Conservation (phyloP, 1,140 invertebrate genomes). For the Cherax quadricarinatus region DNA sequence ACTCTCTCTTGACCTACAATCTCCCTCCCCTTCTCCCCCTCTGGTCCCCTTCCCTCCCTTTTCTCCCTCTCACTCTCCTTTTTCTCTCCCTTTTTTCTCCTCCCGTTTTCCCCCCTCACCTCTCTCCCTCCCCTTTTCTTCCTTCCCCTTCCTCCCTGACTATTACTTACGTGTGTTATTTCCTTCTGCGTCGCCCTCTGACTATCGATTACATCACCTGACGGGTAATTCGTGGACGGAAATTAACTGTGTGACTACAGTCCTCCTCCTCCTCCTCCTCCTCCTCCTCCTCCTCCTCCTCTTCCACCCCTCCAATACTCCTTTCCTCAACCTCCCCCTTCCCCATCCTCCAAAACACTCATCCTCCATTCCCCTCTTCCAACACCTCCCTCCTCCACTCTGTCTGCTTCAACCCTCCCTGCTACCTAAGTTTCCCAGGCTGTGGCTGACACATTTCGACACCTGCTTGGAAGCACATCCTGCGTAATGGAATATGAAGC, state of each 20-base stretch:
- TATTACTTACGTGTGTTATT: not conserved
- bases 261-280: not conserved
- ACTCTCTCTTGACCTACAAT: not conserved
- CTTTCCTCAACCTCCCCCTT: not conserved
- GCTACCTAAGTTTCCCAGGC: not conserved
- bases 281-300: not conserved
- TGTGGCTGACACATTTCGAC: too few relatives aligned
- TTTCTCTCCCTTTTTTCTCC: too few relatives aligned
- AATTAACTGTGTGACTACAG: not conserved
- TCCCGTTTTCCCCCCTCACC: not conserved
- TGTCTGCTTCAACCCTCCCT: not conserved
- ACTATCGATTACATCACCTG: not conserved
- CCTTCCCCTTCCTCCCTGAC: not conserved
- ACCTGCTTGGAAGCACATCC: too few relatives aligned
- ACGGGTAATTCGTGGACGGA: conserved; percentile 5
- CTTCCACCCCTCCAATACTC: too few relatives aligned
- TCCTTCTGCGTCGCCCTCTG: not conserved
- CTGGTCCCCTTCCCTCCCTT: too few relatives aligned
- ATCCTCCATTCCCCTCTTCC: too few relatives aligned
- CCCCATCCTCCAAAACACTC: too few relatives aligned
- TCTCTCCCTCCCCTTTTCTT: not conserved
- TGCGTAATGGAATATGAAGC: too few relatives aligned
- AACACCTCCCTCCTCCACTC: not conserved
- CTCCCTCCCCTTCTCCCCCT: too few relatives aligned
- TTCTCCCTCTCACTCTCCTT: too few relatives aligned